A percentile compares a stretch with the other conserved stretches of the same genome.
Evolutionary conservation across 2,888 invertebrate species (phyloP).

Genomic region (Papilio elwesi): DNA sequence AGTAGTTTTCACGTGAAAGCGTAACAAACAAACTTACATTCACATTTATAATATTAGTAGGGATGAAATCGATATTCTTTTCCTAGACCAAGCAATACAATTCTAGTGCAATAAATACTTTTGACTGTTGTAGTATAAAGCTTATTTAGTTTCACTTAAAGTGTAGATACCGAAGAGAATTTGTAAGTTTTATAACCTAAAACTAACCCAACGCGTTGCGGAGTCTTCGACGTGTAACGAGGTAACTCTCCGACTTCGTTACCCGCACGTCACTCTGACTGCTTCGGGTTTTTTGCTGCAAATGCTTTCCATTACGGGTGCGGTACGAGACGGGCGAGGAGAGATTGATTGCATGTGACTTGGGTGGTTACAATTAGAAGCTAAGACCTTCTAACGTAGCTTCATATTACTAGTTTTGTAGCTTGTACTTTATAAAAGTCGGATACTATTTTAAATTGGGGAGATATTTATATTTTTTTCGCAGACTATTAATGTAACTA

Average conservation of each 20-base stretch:
- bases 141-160: not conserved
- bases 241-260: slow-evolving; percentile 5
- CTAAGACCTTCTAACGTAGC: not conserved
- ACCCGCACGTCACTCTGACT: slow-evolving; percentile 42
- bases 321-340: slow-evolving; percentile 35
- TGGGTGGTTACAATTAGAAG: slow-evolving; percentile 45
- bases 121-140: too few species aligned
- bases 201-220: not conserved
- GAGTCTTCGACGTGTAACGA: not conserved
- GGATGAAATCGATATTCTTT: too few species aligned
- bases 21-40: too few species aligned
- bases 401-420: not conserved
- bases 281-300: slow-evolving; percentile 44
- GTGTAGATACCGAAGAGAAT: not conserved
- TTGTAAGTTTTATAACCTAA: not conserved
- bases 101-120: too few species aligned
- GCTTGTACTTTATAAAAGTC: too few species aligned
- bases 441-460: too few species aligned
- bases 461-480: too few species aligned
- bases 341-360: slow-evolving; percentile 47
- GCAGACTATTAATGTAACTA: too few species aligned
- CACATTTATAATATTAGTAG: too few species aligned
- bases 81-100: too few species aligned
- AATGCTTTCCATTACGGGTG: slow-evolving; percentile 44
- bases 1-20: too few species aligned